phyloP scores from a whole-genome alignment of 2,888 invertebrate species.

The Cephalotes varians region DNA sequence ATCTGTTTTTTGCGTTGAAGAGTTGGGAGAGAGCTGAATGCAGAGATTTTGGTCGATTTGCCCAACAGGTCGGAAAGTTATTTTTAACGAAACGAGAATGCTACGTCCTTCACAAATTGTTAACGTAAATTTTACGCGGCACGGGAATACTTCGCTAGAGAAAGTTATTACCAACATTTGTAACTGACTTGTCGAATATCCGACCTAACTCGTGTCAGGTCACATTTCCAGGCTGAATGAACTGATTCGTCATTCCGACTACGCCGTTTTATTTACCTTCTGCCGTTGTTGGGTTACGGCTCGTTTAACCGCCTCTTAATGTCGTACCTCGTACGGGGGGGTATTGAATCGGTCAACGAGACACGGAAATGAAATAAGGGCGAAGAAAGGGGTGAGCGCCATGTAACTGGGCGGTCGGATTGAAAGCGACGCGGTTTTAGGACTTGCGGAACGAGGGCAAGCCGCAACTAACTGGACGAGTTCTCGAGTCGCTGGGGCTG shows the following conservation, averaged over 20 bases:
- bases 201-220: neutral
- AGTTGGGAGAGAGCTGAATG: neutral
- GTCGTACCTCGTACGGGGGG: slow-evolving; percentile 53
- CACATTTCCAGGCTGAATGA: neutral
- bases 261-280: slow-evolving; percentile 42
- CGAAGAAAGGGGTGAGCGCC: slow-evolving; percentile 51
- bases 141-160: neutral
- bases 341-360: slow-evolving; percentile 33
- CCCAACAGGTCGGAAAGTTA: neutral
- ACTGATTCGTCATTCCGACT: slow-evolving; percentile 36
- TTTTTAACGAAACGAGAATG: slow-evolving; percentile 15
- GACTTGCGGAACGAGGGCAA: slow-evolving; percentile 72
- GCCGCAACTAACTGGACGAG: slow-evolving; percentile 72
- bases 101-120: neutral
- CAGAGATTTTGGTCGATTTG: slow-evolving; percentile 29
- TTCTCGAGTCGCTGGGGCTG: slow-evolving; percentile 62
- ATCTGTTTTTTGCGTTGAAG: neutral
- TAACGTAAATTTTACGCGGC: neutral
- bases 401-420: slow-evolving; percentile 65
- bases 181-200: neutral
- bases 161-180: slow-evolving; percentile 6
- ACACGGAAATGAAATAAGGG: slow-evolving; percentile 14
- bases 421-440: slow-evolving; percentile 74
- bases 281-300: slow-evolving; percentile 55
- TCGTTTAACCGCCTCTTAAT: slow-evolving; percentile 65